These are phyloP conservation scores for Pituophis catenifer DNA, from an alignment of 2,113 vertebrate genomes.

Conservation along the genomic window DNA sequence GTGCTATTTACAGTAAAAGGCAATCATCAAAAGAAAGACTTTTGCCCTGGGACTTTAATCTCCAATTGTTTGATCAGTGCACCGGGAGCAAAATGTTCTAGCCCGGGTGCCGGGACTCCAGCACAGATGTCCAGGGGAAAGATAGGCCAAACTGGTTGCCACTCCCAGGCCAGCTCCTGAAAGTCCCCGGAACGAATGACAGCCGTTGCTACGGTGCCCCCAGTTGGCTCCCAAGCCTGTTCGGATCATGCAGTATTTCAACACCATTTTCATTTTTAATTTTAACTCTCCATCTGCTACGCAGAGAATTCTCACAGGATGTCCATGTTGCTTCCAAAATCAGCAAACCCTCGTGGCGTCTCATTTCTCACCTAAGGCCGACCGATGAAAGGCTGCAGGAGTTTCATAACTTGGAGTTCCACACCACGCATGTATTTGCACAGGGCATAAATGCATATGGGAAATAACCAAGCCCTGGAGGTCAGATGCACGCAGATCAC, in stretches of 20 bases:
- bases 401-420: background rate
- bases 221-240: background rate
- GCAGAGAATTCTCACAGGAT: background rate
- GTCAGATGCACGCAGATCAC: background rate
- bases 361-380: background rate
- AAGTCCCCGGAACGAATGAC: background rate
- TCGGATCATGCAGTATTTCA: background rate
- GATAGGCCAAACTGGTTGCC: background rate
- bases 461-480: background rate
- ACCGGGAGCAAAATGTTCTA: constrained; percentile 8
- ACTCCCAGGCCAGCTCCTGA: background rate
- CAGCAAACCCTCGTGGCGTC: background rate
- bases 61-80: background rate
- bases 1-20: constrained; percentile 31
- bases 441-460: background rate
- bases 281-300: too few species aligned
- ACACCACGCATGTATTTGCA: background rate
- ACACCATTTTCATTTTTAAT: background rate
- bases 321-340: background rate
- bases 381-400: background rate
- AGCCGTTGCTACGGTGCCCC: background rate
- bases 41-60: constrained; percentile 22
- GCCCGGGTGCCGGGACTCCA: background rate
- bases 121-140: background rate
- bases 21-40: constrained; percentile 3